phyloP scores from a whole-genome alignment of 2,113 vertebrate genomes.

The Oncorhynchus nerka region DNA sequence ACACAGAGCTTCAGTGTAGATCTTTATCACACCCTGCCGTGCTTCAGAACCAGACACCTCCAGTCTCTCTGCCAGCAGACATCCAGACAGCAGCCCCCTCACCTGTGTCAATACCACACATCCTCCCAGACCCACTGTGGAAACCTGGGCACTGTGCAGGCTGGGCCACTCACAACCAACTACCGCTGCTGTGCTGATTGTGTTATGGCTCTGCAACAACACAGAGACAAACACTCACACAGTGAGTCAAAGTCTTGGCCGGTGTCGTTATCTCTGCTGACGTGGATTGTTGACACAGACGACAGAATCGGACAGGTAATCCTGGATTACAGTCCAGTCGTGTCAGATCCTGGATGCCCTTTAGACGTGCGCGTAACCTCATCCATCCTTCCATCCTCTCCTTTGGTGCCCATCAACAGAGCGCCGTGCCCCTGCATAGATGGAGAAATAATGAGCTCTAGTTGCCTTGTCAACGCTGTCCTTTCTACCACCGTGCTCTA shows the following conservation, averaged over 20 bases:
- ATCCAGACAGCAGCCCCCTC: background rate
- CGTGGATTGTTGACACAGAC: background rate
- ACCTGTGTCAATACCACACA: constrained; percentile 6
- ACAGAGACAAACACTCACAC: constrained; percentile 23
- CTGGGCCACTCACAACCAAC: background rate
- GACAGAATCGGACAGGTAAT: constrained; percentile 51
- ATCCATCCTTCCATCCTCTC: constrained; percentile 52
- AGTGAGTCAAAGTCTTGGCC: constrained; percentile 15
- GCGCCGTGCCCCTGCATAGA: constrained; percentile 64
- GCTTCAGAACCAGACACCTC: background rate
- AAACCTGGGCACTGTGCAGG: constrained; percentile 7
- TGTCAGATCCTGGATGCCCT: constrained; percentile 48
- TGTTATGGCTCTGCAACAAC: too few relatives aligned
- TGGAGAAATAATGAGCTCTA: constrained; percentile 65
- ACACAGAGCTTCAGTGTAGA: constrained; percentile 15
- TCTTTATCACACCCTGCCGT: constrained; percentile 10
- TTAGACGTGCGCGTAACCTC: constrained; percentile 37
- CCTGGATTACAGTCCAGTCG: constrained; percentile 62
- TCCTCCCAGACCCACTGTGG: background rate
- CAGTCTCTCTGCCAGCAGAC: background rate
- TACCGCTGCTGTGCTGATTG: constrained; percentile 26
- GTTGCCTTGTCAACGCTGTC: constrained; percentile 67
- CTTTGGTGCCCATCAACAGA: constrained; percentile 51
- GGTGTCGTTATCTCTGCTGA: constrained; percentile 10
- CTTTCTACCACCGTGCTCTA: constrained; percentile 24